Evolutionary conservation across 2,113 vertebrate species (phyloP), one percentile per base, ranked within the genome.

Genomic region (Serinus canaria): DNA sequence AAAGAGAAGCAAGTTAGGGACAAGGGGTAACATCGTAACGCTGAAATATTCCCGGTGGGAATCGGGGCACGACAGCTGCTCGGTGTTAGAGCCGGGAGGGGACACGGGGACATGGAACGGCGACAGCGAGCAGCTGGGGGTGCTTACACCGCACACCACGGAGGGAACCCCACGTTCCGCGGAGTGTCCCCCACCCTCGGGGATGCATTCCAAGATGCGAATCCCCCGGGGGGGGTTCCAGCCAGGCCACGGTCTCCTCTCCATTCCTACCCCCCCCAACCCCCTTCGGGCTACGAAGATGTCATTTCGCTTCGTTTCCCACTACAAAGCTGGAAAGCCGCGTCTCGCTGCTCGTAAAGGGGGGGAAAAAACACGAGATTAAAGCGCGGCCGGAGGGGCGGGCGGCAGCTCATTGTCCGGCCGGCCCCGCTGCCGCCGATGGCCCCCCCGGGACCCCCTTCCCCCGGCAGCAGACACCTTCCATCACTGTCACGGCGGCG

Each of bases 331-430:
- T 3, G 41, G 33, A 63, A 67, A 93, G 9, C 62, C 74, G 27
- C 80, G 11, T 59, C 60, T n/a, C 31, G 6, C 35, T 7, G 63
- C 35, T 69, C 19, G 37, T 46, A 11, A n/a, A 1, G 10, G 17
- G 30, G 28, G 20, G 3, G 39, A 39, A 39, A 1, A 4, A n/a
- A 46, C 7, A 30, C 6, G 3, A 31, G 21, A 68, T 44, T 1
- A 23, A 41, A 91, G 92, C 89, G 16, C 4, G 76, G 84, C 63
- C 62, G 78, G 82, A 18, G 37, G 63, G 70, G 19, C 8, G 66
- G 78, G 69, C 73, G 37, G 62, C 87, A 24, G 35, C 84, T 64
- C 91, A 84, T 87, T 93, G 83, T 96, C 95, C 83, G 77, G 28
- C 59, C 66, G 66, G 72, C 58, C 35, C 68, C 44, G 20, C 68